phyloP scores from a whole-genome alignment of 1,140 invertebrate genomes.

The Liolophura sinensis region DNA sequence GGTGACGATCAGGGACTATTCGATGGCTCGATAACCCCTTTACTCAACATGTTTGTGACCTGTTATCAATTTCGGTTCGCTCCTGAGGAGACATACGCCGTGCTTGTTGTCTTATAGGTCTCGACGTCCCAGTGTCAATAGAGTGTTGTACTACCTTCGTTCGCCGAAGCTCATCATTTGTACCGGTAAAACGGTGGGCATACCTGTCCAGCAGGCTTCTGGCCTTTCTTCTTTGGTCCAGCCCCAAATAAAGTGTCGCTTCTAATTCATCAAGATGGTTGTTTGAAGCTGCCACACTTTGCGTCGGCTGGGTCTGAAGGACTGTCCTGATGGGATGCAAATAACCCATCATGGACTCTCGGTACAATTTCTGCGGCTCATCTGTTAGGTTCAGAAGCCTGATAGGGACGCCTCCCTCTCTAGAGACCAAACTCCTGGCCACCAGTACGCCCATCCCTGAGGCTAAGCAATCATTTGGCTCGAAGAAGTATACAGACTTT shows the following conservation, averaged over 20 bases:
- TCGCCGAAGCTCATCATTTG: slow-evolving; percentile 15
- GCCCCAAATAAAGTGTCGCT: too few species aligned
- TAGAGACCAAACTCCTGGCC: too few species aligned
- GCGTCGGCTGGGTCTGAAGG: background rate
- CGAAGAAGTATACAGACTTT: background rate
- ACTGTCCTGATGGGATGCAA: background rate
- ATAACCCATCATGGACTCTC: background rate
- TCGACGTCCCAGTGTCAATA: slow-evolving; percentile 16
- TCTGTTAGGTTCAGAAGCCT: too few species aligned
- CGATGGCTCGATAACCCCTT: slow-evolving; percentile 28
- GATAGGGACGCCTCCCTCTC: too few species aligned
- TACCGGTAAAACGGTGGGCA: background rate
- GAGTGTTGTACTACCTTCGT: slow-evolving; percentile 16
- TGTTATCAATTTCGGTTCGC: slow-evolving; percentile 7
- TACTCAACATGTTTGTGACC: slow-evolving; percentile 9
- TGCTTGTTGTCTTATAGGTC: slow-evolving; percentile 16
- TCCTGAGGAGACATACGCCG: slow-evolving; percentile 11
- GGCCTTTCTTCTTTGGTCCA: background rate
- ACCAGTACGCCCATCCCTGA: background rate
- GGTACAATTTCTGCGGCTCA: too few species aligned
- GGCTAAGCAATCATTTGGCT: too few species aligned
- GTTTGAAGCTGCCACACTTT: background rate
- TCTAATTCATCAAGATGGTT: slow-evolving; percentile 6
- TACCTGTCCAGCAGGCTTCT: background rate
- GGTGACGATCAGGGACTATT: slow-evolving; percentile 39